A percentile compares a stretch with the other conserved stretches of the same genome.
Conservation (phyloP, 2,113 vertebrate species). For the Naja naja region DNA sequence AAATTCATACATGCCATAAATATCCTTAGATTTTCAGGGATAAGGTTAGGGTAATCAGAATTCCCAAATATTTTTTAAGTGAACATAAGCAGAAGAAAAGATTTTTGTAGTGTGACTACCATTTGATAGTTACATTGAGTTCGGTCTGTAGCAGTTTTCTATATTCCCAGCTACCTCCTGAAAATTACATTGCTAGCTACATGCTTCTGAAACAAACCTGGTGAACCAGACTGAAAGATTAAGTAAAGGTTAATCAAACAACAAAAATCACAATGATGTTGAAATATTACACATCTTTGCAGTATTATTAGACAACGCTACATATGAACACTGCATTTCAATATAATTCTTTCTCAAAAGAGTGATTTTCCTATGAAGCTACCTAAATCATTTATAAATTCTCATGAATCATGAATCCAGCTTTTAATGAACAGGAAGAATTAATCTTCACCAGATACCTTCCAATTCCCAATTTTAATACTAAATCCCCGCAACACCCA, state of each 20-base stretch:
- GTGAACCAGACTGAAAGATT: not conserved
- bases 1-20: not conserved
- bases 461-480: not conserved
- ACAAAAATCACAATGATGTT: not conserved
- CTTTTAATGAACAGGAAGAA: not conserved
- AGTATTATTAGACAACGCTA: not conserved
- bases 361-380: not conserved
- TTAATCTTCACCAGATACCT: not conserved
- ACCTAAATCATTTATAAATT: not conserved
- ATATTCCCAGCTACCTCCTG: not conserved
- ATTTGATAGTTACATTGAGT: not conserved
- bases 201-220: not conserved
- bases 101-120: not conserved
- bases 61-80: not conserved
- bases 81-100: not conserved
- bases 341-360: not conserved
- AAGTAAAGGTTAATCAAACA: not conserved
- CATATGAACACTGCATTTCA: not conserved
- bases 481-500: constrained; percentile 43
- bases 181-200: not conserved
- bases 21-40: not conserved
- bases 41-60: not conserved
- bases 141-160: not conserved
- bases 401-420: not conserved
- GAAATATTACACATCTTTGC: not conserved